Evolutionary conservation across 2,113 vertebrate species (phyloP), one percentile per base, ranked within the genome.

Genomic region (Ailuropoda melanoleuca): DNA sequence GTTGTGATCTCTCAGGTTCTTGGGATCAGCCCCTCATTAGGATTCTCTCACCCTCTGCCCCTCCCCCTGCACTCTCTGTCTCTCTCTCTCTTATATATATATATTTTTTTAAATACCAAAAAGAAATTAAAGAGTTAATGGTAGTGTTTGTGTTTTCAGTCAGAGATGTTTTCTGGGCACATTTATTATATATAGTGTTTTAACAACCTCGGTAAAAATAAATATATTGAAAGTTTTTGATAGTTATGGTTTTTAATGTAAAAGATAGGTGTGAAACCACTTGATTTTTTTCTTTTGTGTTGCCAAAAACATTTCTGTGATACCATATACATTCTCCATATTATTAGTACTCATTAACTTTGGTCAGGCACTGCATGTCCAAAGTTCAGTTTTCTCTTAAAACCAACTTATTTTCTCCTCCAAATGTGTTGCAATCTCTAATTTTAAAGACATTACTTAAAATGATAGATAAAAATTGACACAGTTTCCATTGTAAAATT

Each of bases 401-500:
- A 75, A 64, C 24, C 15, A 91, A 24, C 26, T 9, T 88, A 56
- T 92, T 88, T 93, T 88, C 34, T 56, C 31, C 83, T 83, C 43
- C 46, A 92, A 94, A 29, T 24, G 87, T 74, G 24, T 70, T 88
- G 43, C 4, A 8, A 93, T 68, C 2, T 29, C 43, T 86, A 74
- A 58, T 39, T 72, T 86, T 80, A 86, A 88, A 92, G 26, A 84
- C 9, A n/a, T 60, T 24, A 94, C 68, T 88, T 88, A 56, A 81
- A 85, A 92, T 34, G 56, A 89, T 87, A 18, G 23, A 24, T 93
- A 93, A 95, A 91, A 90, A 56, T 64, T 62, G 58, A 84, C n/a
- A 48, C 53, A 26, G 19, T 39, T 96, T 87, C 39, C 14, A 9
- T n/a, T 82, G 26, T 90, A 80, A 87, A 58, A 77, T 55, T 82